These are phyloP conservation scores for Tachycineta bicolor DNA, from an alignment of 2,113 vertebrate species.

Conservation along the genomic window DNA sequence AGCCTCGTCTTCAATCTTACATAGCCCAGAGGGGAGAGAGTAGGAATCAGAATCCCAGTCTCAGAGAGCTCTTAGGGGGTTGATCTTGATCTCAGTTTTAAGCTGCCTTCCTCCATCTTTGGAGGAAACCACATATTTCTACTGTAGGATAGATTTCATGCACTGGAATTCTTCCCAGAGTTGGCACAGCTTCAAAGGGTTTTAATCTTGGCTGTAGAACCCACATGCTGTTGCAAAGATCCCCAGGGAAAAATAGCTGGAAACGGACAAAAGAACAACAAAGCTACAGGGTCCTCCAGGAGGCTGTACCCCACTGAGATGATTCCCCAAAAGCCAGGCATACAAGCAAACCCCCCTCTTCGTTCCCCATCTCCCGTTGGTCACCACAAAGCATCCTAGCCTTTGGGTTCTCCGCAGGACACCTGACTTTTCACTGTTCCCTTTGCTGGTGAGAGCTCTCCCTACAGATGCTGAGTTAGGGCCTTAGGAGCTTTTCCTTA, in stretches of 20 bases:
- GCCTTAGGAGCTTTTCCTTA: not conserved
- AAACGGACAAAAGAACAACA: not conserved
- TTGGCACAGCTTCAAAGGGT: conserved; percentile 38
- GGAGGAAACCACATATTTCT: conserved; percentile 20
- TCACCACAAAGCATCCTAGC: not conserved
- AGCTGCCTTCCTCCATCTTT: not conserved
- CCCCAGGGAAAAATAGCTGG: not conserved
- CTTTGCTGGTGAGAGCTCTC: not conserved
- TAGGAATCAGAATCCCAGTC: not conserved
- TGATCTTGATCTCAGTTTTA: conserved; percentile 29
- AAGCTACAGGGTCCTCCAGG: not conserved
- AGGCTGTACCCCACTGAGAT: not conserved
- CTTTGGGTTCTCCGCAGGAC: not conserved
- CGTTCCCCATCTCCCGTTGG: not conserved
- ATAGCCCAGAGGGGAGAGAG: not conserved
- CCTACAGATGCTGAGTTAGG: not conserved
- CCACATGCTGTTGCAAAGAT: conserved; percentile 9
- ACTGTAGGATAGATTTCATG: not conserved
- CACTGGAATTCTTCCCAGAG: conserved; percentile 51
- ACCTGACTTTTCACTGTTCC: not conserved
- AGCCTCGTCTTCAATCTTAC: not conserved
- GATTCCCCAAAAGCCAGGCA: not conserved
- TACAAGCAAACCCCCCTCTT: not conserved
- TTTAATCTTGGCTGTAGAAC: conserved; percentile 30
- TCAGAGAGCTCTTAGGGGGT: not conserved